A percentile compares a stretch with the other conserved stretches of the same genome.
These are phyloP conservation scores for Halichoeres trimaculatus DNA, from an alignment of 2,113 vertebrate genomes.

Conservation along the genomic window DNA sequence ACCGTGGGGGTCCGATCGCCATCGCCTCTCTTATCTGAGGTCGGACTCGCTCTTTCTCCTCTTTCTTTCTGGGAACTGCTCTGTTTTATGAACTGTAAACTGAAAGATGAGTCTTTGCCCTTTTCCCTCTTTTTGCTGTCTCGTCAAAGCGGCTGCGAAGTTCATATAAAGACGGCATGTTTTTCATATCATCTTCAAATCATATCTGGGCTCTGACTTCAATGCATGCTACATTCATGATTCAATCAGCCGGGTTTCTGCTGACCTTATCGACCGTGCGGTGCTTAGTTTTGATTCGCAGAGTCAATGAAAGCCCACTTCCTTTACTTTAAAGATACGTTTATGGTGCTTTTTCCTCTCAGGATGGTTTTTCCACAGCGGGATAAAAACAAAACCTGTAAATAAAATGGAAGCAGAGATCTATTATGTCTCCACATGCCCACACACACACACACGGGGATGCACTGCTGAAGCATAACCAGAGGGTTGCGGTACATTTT, in stretches of 20 bases:
- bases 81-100: slow-evolving; percentile 49
- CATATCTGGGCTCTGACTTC: slow-evolving; percentile 64
- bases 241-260: slow-evolving; percentile 45
- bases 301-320: slow-evolving; percentile 21
- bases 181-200: slow-evolving; percentile 57
- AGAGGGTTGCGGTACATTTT: slow-evolving; percentile 62
- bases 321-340: not conserved
- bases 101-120: slow-evolving; percentile 72
- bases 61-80: slow-evolving; percentile 79
- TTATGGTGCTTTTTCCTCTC: slow-evolving; percentile 5
- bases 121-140: not conserved
- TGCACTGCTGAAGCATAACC: slow-evolving; percentile 54
- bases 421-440: slow-evolving; percentile 23
- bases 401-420: slow-evolving; percentile 36
- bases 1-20: slow-evolving; percentile 66
- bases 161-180: slow-evolving; percentile 49
- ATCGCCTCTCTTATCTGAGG: slow-evolving; percentile 69
- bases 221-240: slow-evolving; percentile 46
- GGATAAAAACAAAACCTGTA: slow-evolving; percentile 11
- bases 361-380: not conserved
- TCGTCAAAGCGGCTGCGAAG: slow-evolving; percentile 24
- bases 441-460: slow-evolving; percentile 20
- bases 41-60: slow-evolving; percentile 22
- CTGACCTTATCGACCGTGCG: slow-evolving; percentile 53
- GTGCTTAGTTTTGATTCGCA: slow-evolving; percentile 24